Conservation (phyloP, 2,888 invertebrate species). For the Nemapogon koenigi region DNA sequence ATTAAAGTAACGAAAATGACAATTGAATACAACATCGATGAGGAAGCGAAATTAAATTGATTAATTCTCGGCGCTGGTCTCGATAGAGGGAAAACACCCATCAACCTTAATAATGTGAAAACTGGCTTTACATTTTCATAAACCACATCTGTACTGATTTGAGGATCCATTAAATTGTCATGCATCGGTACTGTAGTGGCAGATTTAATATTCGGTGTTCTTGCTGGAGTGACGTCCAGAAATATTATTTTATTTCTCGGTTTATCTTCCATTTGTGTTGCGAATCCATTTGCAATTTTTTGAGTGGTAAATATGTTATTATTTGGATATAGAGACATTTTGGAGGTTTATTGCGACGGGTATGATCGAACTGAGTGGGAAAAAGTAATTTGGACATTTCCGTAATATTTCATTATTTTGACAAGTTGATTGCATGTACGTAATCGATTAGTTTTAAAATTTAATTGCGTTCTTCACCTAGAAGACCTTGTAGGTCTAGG, state of each 20-base stretch:
- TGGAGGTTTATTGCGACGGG: constrained; percentile 11
- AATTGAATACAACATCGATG: constrained; percentile 66
- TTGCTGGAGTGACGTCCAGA: constrained; percentile 44
- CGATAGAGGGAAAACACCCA: constrained; percentile 70
- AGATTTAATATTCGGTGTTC: constrained; percentile 33
- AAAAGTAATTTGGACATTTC: too few species aligned
- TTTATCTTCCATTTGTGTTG: constrained; percentile 31
- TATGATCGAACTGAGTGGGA: not conserved
- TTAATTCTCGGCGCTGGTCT: constrained; percentile 52
- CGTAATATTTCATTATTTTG: constrained; percentile 44
- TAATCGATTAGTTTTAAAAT: constrained; percentile 37
- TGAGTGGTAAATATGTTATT: constrained; percentile 30
- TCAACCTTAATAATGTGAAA: constrained; percentile 43
- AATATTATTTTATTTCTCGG: constrained; percentile 38
- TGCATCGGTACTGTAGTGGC: constrained; percentile 37
- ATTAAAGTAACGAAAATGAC: constrained; percentile 52
- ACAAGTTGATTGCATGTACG: constrained; percentile 46
- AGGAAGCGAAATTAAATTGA: constrained; percentile 51
- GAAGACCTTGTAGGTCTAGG: constrained; percentile 24
- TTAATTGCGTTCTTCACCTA: constrained; percentile 44
- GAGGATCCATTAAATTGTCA: constrained; percentile 34
- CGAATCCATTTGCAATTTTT: constrained; percentile 39
- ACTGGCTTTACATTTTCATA: constrained; percentile 57
- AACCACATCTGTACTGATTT: constrained; percentile 42
- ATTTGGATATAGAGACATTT: constrained; percentile 38